Conservation (phyloP, 2,888 invertebrate genomes). For the Elmis aenea region DNA sequence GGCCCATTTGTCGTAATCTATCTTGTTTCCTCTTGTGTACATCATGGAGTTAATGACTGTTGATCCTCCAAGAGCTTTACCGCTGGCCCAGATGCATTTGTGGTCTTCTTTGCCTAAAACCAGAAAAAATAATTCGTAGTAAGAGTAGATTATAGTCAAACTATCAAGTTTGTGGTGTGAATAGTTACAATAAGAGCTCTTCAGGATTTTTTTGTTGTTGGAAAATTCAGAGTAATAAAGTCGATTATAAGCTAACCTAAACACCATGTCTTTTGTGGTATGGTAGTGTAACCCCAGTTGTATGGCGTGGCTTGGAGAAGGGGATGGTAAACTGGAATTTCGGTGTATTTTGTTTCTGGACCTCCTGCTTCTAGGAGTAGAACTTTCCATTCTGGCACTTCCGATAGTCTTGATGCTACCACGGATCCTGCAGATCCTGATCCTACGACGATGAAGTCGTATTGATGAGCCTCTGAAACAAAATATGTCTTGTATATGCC, state of each 20-base stretch:
- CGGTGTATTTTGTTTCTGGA: conserved; percentile 45
- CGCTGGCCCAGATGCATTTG: conserved; percentile 41
- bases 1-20: conserved; percentile 75
- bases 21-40: conserved; percentile 64
- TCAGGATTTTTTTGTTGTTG: no score
- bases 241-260: conserved; percentile 36
- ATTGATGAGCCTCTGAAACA: conserved; percentile 37
- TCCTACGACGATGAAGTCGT: conserved; percentile 47
- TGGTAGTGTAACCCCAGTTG: conserved; percentile 56
- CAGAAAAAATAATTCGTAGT: no score
- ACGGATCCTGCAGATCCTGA: conserved; percentile 49
- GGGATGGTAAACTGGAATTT: conserved; percentile 44
- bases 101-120: conserved; percentile 31
- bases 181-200: no score
- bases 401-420: conserved; percentile 48
- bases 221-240: no score
- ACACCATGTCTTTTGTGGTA: conserved; percentile 51
- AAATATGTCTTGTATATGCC: neutral
- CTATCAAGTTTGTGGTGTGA: no score
- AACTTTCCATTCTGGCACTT: conserved; percentile 45
- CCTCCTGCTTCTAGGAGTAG: conserved; percentile 53
- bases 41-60: conserved; percentile 79
- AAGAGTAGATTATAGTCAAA: no score
- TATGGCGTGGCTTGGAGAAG: conserved; percentile 48
- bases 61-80: conserved; percentile 78